A percentile compares a stretch with the other conserved stretches of the same genome.
Conservation (phyloP, 2,888 invertebrate species). For the Sicus ferrugineus region DNA sequence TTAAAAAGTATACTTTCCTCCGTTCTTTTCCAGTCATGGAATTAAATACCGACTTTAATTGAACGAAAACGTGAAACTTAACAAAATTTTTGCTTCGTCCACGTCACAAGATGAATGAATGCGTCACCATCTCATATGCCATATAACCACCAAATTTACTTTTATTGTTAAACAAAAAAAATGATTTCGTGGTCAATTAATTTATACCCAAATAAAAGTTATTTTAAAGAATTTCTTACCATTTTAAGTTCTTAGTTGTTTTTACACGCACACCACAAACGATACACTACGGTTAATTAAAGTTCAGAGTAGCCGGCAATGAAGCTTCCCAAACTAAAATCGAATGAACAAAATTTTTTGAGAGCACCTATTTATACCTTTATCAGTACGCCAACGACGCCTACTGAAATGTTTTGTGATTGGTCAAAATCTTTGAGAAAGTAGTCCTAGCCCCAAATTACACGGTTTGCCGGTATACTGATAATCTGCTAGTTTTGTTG, state of each 20-base stretch:
- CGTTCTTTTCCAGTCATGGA: background rate
- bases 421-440: conserved; percentile 24
- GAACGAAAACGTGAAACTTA: background rate
- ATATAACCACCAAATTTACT: too few relatives aligned
- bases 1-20: background rate
- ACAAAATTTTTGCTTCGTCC: background rate
- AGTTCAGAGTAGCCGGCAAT: conserved; percentile 72
- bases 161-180: too few relatives aligned
- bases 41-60: background rate
- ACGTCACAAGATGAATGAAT: background rate
- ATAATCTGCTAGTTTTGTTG: too few relatives aligned
- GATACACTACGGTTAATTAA: conserved; percentile 49
- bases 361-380: conserved; percentile 69
- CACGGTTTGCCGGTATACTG: too few relatives aligned
- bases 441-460: too few relatives aligned
- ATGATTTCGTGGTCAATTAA: background rate
- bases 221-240: conserved; percentile 51
- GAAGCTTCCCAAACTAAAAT: conserved; percentile 75
- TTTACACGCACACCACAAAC: conserved; percentile 51
- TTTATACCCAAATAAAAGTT: background rate
- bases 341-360: conserved; percentile 65
- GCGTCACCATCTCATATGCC: background rate
- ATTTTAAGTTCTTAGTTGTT: conserved; percentile 55
- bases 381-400: conserved; percentile 42
- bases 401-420: conserved; percentile 39